These are phyloP conservation scores for Apistogramma diplotaenia DNA, from an alignment of 2,113 vertebrate species.

Conservation along the genomic window DNA sequence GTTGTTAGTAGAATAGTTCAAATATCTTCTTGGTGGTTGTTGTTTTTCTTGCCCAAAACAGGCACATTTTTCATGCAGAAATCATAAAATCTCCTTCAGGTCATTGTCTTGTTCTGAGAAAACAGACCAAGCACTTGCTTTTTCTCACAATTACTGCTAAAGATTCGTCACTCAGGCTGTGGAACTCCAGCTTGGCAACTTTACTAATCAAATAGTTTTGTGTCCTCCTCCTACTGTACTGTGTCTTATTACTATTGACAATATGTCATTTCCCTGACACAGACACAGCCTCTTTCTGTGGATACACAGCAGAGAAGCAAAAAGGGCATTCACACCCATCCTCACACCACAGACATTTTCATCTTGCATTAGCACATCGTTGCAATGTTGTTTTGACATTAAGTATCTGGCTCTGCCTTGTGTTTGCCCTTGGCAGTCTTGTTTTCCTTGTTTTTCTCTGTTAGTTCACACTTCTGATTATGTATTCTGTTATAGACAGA, in stretches of 20 bases:
- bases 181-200: conserved; percentile 3
- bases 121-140: not conserved
- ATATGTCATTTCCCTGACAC: conserved; percentile 58
- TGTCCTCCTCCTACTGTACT: conserved; percentile 28
- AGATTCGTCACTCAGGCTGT: not conserved
- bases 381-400: conserved; percentile 15
- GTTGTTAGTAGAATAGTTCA: too few relatives aligned
- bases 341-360: conserved; percentile 38
- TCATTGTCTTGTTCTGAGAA: not conserved
- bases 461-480: not conserved
- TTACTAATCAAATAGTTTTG: conserved; percentile 13
- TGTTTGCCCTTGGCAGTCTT: not conserved
- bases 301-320: conserved; percentile 19
- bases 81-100: not conserved
- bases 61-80: not conserved
- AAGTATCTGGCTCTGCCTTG: not conserved
- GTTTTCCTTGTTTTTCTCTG: not conserved
- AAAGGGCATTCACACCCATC: not conserved
- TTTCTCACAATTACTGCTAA: not conserved
- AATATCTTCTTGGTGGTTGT: not conserved
- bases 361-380: conserved; percentile 38
- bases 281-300: conserved; percentile 27
- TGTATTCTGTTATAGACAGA: not conserved
- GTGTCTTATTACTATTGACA: conserved; percentile 74
- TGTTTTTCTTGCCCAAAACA: not conserved